phyloP scores from a whole-genome alignment of 1,140 invertebrate genomes.

The Ips nitidus region DNA sequence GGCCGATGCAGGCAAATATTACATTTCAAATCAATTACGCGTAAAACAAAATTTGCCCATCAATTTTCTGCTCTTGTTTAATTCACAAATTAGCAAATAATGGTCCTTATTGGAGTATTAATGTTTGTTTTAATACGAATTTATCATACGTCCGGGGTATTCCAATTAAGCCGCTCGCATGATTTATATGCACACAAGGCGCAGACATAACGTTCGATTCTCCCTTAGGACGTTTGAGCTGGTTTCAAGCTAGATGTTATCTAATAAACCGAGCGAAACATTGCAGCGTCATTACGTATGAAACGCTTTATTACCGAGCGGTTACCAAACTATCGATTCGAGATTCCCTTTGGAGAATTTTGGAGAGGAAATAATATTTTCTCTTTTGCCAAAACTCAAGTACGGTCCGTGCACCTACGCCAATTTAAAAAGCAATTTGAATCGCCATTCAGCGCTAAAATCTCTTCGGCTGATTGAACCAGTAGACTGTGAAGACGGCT shows the following conservation, averaged over 20 bases:
- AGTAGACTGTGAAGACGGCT: conserved; percentile 10
- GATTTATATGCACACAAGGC: conserved; percentile 8
- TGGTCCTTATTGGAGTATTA: conserved; percentile 12
- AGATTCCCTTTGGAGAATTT: too few species aligned
- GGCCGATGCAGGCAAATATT: conserved; percentile 14
- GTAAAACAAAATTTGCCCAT: conserved; percentile 17
- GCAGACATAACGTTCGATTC: conserved; percentile 1
- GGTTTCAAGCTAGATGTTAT: neutral
- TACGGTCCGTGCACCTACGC: conserved; percentile 4
- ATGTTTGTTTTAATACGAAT: conserved; percentile 14
- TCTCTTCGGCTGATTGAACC: conserved; percentile 20
- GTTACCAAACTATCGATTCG: too few species aligned
- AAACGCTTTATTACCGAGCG: too few species aligned
- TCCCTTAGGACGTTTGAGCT: neutral
- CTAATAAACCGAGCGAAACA: too few species aligned
- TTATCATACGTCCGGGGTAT: conserved; percentile 3
- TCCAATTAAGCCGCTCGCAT: conserved; percentile 11
- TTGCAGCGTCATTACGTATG: too few species aligned
- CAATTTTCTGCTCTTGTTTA: conserved; percentile 17
- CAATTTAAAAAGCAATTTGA: conserved; percentile 27
- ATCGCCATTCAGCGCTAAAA: conserved; percentile 18
- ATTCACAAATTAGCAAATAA: conserved; percentile 14
- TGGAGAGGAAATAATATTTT: too few species aligned
- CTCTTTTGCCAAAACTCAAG: too few species aligned
- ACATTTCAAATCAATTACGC: conserved; percentile 17